phyloP scores from a whole-genome alignment of 2,797 vertebrate genomes.

The Picus viridis region DNA sequence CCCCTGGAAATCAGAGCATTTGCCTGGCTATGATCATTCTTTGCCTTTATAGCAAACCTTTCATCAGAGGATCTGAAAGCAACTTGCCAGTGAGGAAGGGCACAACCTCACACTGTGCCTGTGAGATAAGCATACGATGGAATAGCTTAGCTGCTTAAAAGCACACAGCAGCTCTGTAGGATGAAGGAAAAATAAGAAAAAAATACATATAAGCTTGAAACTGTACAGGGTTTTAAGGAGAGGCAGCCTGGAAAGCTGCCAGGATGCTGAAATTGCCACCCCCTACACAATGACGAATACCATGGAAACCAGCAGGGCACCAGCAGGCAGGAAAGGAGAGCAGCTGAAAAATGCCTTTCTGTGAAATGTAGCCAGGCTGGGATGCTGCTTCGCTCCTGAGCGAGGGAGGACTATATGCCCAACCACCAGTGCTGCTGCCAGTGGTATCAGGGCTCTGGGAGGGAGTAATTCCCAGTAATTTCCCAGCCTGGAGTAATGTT shows the following conservation, averaged over 20 bases:
- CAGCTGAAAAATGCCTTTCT: conserved; percentile 43
- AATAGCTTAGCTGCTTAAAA: conserved; percentile 53
- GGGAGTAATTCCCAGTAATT: not conserved
- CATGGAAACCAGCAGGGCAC: conserved; percentile 61
- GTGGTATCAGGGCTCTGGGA: not conserved
- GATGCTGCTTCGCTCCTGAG: not conserved
- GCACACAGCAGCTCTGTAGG: conserved; percentile 29
- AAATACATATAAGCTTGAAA: conserved; percentile 2
- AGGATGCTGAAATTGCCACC: conserved; percentile 44
- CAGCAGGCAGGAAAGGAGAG: conserved; percentile 4
- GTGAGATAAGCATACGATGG: conserved; percentile 23
- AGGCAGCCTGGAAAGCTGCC: conserved; percentile 58
- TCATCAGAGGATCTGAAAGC: conserved; percentile 42
- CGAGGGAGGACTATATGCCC: not conserved
- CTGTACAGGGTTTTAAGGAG: not conserved
- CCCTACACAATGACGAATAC: conserved; percentile 35
- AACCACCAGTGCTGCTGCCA: not conserved
- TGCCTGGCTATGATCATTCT: not conserved
- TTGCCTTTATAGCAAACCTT: conserved; percentile 8
- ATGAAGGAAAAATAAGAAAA: conserved; percentile 29
- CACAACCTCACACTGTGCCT: conserved; percentile 22
- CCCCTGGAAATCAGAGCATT: not conserved
- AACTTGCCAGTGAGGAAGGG: not conserved
- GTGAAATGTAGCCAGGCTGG: not conserved
- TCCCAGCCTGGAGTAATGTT: not conserved